Base-by-base conservation (phyloP, 2,797 vertebrate genomes). In the Mallotus villosus region DNA sequence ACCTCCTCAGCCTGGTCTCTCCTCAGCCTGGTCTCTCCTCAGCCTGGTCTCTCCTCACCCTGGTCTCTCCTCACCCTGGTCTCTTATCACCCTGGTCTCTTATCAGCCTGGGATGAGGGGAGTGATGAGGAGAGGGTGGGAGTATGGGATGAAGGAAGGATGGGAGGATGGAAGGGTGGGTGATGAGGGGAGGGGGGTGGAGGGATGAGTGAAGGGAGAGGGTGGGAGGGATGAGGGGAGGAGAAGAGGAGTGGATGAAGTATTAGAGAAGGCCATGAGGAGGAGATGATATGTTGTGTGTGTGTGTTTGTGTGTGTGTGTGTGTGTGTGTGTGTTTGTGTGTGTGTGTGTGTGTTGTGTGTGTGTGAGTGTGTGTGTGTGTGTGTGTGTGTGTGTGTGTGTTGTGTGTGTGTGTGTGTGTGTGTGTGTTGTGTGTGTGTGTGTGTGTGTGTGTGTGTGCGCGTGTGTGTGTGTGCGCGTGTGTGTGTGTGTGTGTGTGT, bases 361-460 rank as follows among this genome's bases (percentile, higher is more conserved):
- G 24, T 25, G 53, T 3, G 51, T 57, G 55, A 4, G 55, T 57
- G 53, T 32, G 1, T 61, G 29, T 9, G 34, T 1, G 4, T 41
- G 57, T 46, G 57, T 61, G n/a, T 25, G 19, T 41, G 57, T 81
- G 25, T 34, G 21, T 70, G 64, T 73, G 25, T 78, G 59, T 74
- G 68, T n/a, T 82, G 80, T 76, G 77, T 78, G 77, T 25, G 19
- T 41, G 57, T 83, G 12, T n/a, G 67, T 59, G 17, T 58, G 73
- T 14, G 11, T 14, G 19, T 6, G 37, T 41, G n/a, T 41, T 11
- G 37, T 41, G 37, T 41, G 29, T 46, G 57, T 19, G 14, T 17
- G 57, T 53, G 69, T 29, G 19, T 51, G 41, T 51, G 34, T 24
- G 58, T 19, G 24, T n/a, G 14, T 17, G 1, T 27, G 29, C 9